Percentiles rank a stretch among this genome's conserved stretches.
Conservation (phyloP, 2,113 vertebrate species). For the Albula goreensis region DNA sequence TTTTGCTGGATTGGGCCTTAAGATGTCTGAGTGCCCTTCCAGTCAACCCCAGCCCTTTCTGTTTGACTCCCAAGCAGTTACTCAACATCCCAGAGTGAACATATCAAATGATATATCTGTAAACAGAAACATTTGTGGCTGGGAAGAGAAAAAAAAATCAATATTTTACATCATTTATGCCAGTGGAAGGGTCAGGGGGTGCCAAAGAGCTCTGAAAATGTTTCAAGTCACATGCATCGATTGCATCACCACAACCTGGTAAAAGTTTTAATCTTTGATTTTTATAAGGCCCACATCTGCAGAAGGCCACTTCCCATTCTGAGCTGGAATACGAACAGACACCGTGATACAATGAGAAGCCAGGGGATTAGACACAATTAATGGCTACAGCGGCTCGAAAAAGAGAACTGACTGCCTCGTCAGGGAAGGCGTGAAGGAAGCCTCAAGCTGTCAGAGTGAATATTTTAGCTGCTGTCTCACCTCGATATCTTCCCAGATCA, state of each 20-base stretch:
- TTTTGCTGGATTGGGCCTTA: not conserved
- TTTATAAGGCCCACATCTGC: not conserved
- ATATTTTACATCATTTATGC: not conserved
- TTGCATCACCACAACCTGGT: not conserved
- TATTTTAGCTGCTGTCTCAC: not conserved
- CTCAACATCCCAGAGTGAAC: not conserved
- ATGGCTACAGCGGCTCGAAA: not conserved
- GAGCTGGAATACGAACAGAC: not conserved
- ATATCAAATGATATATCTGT: not conserved
- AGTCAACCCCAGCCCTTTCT: not conserved
- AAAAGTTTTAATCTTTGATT: not conserved
- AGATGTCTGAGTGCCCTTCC: not conserved
- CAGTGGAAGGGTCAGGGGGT: not conserved
- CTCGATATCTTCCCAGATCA: not conserved
- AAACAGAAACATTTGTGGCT: not conserved
- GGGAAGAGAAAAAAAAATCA: not conserved
- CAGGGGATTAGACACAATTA: not conserved
- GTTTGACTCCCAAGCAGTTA: not conserved
- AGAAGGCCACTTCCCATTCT: not conserved
- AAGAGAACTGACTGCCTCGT: not conserved
- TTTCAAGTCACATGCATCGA: not conserved
- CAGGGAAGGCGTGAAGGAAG: not conserved
- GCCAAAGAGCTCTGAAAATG: constrained; percentile 1
- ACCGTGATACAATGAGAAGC: not conserved
- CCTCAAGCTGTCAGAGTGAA: not conserved